A percentile compares a stretch with the other conserved stretches of the same genome.
These are phyloP conservation scores for Coenobita brevimanus DNA, from an alignment of 1,140 invertebrate genomes.

Conservation along the genomic window DNA sequence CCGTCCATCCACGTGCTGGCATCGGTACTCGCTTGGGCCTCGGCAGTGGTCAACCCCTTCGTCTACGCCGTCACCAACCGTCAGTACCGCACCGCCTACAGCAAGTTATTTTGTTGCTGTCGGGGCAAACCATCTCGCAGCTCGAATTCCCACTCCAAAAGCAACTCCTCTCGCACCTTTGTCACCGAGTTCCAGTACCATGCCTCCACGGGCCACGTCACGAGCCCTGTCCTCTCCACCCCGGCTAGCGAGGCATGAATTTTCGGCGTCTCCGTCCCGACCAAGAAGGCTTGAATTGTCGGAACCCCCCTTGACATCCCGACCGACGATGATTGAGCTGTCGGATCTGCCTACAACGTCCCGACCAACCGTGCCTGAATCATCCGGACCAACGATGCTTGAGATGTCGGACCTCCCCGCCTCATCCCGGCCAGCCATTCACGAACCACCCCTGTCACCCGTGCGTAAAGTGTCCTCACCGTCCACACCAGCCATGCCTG, in stretches of 20 bases:
- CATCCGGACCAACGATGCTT: no score
- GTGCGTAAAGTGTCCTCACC: no score
- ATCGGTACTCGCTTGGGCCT: conserved; percentile 89
- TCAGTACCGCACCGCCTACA: conserved; percentile 85
- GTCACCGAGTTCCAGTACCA: conserved; percentile 72
- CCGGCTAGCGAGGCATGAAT: background rate
- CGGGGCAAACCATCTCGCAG: conserved; percentile 28
- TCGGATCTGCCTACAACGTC: no score
- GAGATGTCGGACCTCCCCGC: no score
- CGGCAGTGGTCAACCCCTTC: conserved; percentile 88
- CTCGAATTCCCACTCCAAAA: conserved; percentile 65
- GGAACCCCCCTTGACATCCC: background rate
- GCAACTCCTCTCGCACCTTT: conserved; percentile 72
- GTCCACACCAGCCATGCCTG: no score
- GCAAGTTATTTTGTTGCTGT: conserved; percentile 77
- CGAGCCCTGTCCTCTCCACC: conserved; percentile 40
- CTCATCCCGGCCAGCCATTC: no score
- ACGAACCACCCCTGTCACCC: no score
- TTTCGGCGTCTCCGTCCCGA: background rate
- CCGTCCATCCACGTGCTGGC: conserved; percentile 85
- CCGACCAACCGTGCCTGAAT: no score
- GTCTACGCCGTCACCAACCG: conserved; percentile 91
- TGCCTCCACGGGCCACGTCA: conserved; percentile 60
- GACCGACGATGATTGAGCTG: background rate
- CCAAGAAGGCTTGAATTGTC: no score